These are phyloP conservation scores for Coccyzus lansbergi DNA, from an alignment of 2,797 vertebrate species.

Conservation along the genomic window DNA sequence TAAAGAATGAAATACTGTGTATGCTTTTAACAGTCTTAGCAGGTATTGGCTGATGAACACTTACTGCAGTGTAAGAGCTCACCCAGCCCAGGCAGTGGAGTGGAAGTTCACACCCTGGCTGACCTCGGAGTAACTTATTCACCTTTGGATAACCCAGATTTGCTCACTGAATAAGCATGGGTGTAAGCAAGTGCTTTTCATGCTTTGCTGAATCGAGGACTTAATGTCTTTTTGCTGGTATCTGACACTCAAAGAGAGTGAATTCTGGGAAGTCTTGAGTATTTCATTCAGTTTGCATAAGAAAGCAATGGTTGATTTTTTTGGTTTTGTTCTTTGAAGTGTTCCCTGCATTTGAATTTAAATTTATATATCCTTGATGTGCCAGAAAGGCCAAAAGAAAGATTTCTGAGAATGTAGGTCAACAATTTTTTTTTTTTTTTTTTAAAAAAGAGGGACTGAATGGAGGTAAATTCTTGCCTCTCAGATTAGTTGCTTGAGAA, in stretches of 20 bases:
- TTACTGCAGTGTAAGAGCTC: neutral
- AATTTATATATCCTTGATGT: neutral
- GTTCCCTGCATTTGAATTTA: conserved; percentile 23
- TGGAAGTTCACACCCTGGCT: conserved; percentile 50
- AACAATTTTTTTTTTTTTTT: neutral
- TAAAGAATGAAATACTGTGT: neutral
- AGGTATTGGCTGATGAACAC: neutral
- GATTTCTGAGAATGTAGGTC: neutral
- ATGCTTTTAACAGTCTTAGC: neutral
- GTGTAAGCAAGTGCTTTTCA: conserved; percentile 56
- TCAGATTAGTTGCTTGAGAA: conserved; percentile 13
- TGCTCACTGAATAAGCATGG: neutral
- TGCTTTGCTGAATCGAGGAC: conserved; percentile 34
- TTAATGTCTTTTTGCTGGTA: conserved; percentile 42
- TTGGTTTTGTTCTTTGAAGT: neutral
- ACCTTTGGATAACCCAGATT: conserved; percentile 55
- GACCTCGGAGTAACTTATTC: conserved; percentile 38
- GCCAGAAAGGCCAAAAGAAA: neutral
- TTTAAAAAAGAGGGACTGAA: too few relatives aligned
- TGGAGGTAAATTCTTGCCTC: neutral
- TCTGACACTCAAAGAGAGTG: neutral
- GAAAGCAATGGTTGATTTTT: neutral
- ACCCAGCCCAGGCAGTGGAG: neutral
- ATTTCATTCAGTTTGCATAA: neutral
- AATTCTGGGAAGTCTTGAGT: neutral